These are phyloP conservation scores for Coracopsis vasa DNA, from an alignment of 2,113 vertebrate species.

Conservation along the genomic window DNA sequence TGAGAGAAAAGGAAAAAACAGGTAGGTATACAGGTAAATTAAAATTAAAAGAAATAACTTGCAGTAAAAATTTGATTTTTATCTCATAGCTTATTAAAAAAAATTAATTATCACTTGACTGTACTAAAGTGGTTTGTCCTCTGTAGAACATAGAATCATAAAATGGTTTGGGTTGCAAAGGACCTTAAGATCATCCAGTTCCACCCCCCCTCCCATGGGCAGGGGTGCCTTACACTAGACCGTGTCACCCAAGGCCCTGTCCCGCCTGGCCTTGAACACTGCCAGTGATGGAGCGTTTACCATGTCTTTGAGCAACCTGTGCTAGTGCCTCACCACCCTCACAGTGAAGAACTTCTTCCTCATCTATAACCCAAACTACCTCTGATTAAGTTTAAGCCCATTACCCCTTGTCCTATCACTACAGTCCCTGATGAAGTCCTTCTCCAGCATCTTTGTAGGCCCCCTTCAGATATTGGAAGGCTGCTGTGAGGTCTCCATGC, in stretches of 20 bases:
- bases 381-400: neutral
- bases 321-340: neutral
- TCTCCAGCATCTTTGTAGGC: neutral
- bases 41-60: neutral
- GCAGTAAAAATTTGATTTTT: neutral
- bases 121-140: neutral
- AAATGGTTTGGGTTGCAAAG: neutral
- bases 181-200: neutral
- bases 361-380: neutral
- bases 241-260: neutral
- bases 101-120: neutral
- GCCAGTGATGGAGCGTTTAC: neutral
- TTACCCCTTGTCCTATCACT: neutral
- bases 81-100: neutral
- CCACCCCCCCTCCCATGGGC: neutral
- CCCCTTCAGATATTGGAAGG: neutral
- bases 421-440: neutral
- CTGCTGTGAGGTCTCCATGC: neutral
- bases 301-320: neutral
- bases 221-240: neutral
- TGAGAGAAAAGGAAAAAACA: neutral
- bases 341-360: neutral
- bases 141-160: neutral
- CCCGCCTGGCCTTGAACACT: neutral
- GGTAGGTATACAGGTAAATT: neutral